These are phyloP conservation scores for Mormyrops boulengeri DNA, from an alignment of 2,797 vertebrate species.

Conservation along the genomic window DNA sequence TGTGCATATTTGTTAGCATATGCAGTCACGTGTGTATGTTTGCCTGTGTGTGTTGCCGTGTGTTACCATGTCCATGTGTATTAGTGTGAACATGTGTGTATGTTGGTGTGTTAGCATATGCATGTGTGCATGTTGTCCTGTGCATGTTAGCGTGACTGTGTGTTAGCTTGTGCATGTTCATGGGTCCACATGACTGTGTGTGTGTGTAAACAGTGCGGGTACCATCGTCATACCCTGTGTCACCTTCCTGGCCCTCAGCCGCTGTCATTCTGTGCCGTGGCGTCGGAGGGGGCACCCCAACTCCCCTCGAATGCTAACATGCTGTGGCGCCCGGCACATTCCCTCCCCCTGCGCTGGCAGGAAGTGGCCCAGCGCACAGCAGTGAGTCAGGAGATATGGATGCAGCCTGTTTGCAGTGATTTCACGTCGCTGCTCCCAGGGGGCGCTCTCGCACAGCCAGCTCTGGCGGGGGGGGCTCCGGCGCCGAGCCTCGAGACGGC, in stretches of 20 bases:
- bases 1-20: background rate
- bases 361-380: background rate
- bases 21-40: too few relatives aligned
- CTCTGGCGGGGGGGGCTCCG: background rate
- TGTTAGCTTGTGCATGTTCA: background rate
- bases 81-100: background rate
- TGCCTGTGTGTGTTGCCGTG: too few relatives aligned
- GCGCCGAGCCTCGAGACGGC: background rate
- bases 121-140: too few relatives aligned
- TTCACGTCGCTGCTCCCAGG: constrained; percentile 26
- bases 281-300: background rate
- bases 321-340: background rate
- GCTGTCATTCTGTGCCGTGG: background rate
- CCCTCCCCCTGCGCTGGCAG: background rate
- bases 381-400: constrained; percentile 44
- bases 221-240: background rate
- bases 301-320: background rate
- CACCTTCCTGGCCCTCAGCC: background rate
- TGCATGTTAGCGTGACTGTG: too few relatives aligned
- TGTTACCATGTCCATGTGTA: too few relatives aligned
- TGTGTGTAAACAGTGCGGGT: background rate
- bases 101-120: background rate
- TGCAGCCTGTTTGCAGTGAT: constrained; percentile 39
- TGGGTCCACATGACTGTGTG: constrained; percentile 19
- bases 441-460: background rate